Evolutionary conservation across 2,888 invertebrate genomes (phyloP).

Genomic region (Drosophila buzzatii): DNA sequence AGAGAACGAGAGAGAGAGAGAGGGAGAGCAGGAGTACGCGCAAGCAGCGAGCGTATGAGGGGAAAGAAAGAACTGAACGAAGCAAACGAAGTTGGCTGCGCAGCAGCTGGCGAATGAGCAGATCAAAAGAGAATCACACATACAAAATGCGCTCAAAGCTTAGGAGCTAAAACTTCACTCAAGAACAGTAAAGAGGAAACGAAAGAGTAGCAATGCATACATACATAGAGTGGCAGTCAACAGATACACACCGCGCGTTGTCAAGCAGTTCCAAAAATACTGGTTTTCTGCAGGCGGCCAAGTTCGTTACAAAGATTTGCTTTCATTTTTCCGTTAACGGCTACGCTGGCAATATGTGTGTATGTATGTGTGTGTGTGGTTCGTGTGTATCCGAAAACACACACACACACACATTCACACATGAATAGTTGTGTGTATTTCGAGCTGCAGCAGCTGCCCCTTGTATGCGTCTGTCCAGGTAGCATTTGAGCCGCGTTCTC

Average conservation of each 20-base stretch:
- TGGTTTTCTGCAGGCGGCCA: slow-evolving; percentile 64
- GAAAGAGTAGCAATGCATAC: neutral
- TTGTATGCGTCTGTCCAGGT: slow-evolving; percentile 47
- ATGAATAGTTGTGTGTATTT: slow-evolving; percentile 16
- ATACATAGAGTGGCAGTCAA: slow-evolving; percentile 30
- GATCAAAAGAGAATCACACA: neutral
- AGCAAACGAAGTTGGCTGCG: neutral
- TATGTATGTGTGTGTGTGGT: slow-evolving; percentile 21
- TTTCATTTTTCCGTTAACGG: slow-evolving; percentile 79
- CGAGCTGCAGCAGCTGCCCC: slow-evolving; percentile 45
- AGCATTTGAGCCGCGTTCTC: slow-evolving; percentile 50
- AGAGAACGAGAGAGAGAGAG: neutral
- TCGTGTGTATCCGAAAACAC: slow-evolving; percentile 34
- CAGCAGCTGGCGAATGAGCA: slow-evolving; percentile 53
- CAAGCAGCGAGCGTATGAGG: neutral
- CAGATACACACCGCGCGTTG: slow-evolving; percentile 72
- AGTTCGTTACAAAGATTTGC: slow-evolving; percentile 77
- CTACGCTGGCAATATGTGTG: slow-evolving; percentile 10
- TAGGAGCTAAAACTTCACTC: slow-evolving; percentile 41
- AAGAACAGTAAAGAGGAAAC: slow-evolving; percentile 15
- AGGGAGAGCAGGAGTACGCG: neutral
- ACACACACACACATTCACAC: slow-evolving; percentile 5
- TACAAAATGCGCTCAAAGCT: slow-evolving; percentile 28
- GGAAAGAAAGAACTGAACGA: neutral
- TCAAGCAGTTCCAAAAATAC: slow-evolving; percentile 64